Percentiles rank a stretch among this genome's conserved stretches.
Evolutionary conservation across 2,797 vertebrate species (phyloP).

Genomic region (Lepilemur ruficaudatus): DNA sequence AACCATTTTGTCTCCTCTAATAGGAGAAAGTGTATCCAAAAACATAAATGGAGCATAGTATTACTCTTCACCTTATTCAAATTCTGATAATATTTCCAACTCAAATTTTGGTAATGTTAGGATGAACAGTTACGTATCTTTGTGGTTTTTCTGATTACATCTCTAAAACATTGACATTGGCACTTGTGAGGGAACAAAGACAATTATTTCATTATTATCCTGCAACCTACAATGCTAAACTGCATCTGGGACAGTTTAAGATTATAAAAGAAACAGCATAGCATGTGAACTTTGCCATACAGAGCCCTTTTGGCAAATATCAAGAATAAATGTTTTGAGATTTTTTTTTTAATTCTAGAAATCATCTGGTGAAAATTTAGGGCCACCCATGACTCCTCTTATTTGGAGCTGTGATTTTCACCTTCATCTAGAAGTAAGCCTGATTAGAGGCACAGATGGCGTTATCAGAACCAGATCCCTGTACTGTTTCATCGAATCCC

Average conservation of each 20-base stretch:
- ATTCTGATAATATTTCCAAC: neutral
- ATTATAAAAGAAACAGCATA: neutral
- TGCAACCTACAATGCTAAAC: neutral
- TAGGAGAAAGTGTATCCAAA: conserved; percentile 21
- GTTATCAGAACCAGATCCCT: neutral
- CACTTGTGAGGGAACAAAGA: conserved; percentile 28
- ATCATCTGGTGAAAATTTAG: conserved; percentile 48
- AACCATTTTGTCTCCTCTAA: conserved; percentile 19
- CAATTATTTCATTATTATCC: conserved; percentile 36
- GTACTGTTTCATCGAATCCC: neutral
- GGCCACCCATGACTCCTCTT: conserved; percentile 6
- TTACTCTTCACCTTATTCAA: neutral
- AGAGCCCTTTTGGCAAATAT: neutral
- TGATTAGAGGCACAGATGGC: neutral
- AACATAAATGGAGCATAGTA: neutral
- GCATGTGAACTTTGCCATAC: neutral
- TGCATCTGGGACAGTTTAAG: conserved; percentile 39
- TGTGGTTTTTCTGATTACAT: neutral
- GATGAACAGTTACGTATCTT: neutral
- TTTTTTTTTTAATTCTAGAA: neutral
- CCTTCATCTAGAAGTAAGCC: neutral
- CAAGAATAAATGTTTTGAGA: neutral
- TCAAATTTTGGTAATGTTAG: neutral
- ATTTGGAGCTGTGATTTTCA: neutral
- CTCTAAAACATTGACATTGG: conserved; percentile 31